Conservation (phyloP, 2,797 vertebrate species). For the Epinephelus malabaricus region DNA sequence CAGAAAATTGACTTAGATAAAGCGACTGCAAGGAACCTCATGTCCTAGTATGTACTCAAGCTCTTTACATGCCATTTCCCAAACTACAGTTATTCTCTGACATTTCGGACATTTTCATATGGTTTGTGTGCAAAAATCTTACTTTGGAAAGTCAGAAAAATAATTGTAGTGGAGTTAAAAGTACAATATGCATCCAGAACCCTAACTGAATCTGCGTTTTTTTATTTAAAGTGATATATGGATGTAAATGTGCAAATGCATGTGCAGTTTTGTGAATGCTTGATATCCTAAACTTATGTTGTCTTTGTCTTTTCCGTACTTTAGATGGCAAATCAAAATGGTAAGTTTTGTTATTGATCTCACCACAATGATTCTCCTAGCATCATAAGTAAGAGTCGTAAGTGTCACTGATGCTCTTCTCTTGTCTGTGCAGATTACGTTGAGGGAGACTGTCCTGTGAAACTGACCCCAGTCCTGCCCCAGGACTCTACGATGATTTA, state of each 20-base stretch:
- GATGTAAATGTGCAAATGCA: not conserved
- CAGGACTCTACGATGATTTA: accelerated
- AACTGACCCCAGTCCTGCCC: constrained; percentile 21
- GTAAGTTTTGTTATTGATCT: constrained; percentile 34
- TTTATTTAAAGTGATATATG: not conserved
- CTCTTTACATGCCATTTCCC: no score
- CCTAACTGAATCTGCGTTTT: not conserved
- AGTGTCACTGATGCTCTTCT: not conserved
- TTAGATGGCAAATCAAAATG: constrained; percentile 27
- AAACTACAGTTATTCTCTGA: no score
- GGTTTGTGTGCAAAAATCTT: no score
- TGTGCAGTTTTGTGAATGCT: not conserved
- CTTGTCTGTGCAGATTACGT: constrained; percentile 44
- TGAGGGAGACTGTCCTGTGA: constrained; percentile 46
- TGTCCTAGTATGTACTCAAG: no score
- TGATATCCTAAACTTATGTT: not conserved
- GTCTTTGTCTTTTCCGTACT: not conserved
- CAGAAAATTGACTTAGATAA: no score
- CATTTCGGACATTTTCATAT: no score
- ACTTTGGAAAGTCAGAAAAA: no score
- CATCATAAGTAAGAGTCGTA: not conserved
- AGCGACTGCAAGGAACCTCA: no score
- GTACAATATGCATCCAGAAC: not conserved
- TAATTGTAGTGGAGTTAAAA: no score
- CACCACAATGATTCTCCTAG: not conserved